These are phyloP conservation scores for Trachelipus rathkii DNA, from an alignment of 1,140 invertebrate species.

Conservation along the genomic window DNA sequence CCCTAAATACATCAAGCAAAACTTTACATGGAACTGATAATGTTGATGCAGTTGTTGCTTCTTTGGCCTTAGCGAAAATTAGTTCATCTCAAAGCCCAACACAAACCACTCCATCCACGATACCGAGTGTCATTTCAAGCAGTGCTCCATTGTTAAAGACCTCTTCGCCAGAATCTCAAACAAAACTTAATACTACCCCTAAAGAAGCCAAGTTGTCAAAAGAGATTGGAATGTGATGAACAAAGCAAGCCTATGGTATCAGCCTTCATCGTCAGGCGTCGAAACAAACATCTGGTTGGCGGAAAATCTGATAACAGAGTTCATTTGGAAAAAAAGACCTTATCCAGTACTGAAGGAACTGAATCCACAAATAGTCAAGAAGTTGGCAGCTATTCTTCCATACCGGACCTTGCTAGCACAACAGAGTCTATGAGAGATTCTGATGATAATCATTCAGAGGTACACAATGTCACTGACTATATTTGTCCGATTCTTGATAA, in stretches of 20 bases:
- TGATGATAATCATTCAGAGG: conserved; percentile 42
- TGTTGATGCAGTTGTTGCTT: not conserved
- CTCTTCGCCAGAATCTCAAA: not conserved
- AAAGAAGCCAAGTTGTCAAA: conserved; percentile 20
- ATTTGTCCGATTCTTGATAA: conserved; percentile 25
- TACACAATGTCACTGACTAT: conserved; percentile 37
- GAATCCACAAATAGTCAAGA: conserved; percentile 27
- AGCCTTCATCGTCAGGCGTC: conserved; percentile 36
- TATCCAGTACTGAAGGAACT: conserved; percentile 34
- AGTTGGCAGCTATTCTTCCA: conserved; percentile 41
- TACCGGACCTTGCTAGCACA: conserved; percentile 41
- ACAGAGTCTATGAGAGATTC: conserved; percentile 45
- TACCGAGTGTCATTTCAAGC: not conserved
- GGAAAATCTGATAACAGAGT: conserved; percentile 44
- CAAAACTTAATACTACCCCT: conserved; percentile 3
- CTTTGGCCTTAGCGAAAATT: not conserved
- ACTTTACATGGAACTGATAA: not conserved
- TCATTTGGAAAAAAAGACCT: conserved; percentile 43
- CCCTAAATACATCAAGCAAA: not conserved
- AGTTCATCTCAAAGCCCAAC: not conserved
- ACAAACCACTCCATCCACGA: not conserved
- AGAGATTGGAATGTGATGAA: conserved; percentile 38
- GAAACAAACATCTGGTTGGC: conserved; percentile 34
- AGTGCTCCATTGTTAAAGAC: not conserved
- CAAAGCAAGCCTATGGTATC: conserved; percentile 40